Evolutionary conservation across 1,140 invertebrate genomes (phyloP).

Genomic region (Pseudomyrmex pallidus): DNA sequence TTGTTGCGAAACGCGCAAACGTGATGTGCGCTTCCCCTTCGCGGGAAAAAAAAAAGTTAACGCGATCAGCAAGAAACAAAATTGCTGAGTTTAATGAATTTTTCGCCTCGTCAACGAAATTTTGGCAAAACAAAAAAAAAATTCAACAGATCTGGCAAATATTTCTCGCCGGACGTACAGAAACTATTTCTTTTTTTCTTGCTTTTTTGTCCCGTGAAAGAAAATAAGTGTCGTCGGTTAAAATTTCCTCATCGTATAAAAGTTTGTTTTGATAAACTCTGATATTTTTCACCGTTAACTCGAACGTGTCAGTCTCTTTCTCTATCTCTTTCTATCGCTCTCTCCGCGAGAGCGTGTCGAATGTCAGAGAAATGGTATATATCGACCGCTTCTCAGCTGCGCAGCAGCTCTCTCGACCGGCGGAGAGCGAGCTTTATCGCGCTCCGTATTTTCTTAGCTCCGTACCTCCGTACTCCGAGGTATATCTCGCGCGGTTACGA

Average conservation of each 20-base stretch:
- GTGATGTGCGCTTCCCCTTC: neutral
- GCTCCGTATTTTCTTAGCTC: constrained; percentile 44
- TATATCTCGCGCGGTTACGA: neutral
- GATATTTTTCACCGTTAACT: neutral
- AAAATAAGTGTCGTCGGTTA: too few species aligned
- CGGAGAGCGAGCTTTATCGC: constrained; percentile 12
- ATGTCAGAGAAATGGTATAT: neutral
- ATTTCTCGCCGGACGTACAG: too few species aligned
- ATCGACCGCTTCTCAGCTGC: neutral
- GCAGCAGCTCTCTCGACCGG: constrained; percentile 7
- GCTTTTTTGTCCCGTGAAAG: too few species aligned
- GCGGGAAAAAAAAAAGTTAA: too few species aligned
- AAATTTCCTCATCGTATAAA: neutral
- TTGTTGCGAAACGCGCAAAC: neutral
- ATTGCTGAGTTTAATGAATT: too few species aligned
- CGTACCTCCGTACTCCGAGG: too few species aligned
- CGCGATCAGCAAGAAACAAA: too few species aligned
- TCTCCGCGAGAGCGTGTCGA: constrained; percentile 2
- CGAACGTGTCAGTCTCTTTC: neutral
- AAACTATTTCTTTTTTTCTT: too few species aligned
- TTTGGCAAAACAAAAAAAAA: too few species aligned
- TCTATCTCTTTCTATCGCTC: neutral
- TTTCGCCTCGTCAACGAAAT: too few species aligned
- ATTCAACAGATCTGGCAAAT: too few species aligned
- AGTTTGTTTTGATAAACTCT: neutral